phyloP scores from a whole-genome alignment of 92 coral and sea anemone species.

The Isaurus tuberculatus region DNA sequence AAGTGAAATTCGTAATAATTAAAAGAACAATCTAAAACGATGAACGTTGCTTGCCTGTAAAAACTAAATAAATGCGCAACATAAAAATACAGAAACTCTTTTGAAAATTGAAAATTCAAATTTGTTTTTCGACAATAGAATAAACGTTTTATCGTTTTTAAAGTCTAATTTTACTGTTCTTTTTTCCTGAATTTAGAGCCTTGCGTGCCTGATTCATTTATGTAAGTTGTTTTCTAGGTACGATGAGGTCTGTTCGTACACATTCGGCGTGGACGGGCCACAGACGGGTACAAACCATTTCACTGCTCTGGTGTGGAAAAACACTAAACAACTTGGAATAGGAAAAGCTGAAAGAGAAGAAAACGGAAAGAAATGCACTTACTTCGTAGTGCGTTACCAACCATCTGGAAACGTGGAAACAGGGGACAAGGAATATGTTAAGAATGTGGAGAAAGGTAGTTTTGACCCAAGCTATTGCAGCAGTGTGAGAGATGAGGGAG shows the following conservation, averaged over 20 bases:
- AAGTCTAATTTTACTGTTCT: no score
- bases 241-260: conserved; percentile 86
- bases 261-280: conserved; percentile 67
- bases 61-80: no score
- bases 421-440: conserved; percentile 58
- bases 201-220: no score
- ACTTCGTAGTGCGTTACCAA: conserved; percentile 82
- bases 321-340: conserved; percentile 78
- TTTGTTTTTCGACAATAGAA: no score
- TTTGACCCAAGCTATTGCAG: conserved; percentile 74
- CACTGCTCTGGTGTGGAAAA: conserved; percentile 87
- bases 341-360: conserved; percentile 75
- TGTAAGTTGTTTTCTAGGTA: conserved; percentile 66
- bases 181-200: no score
- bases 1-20: no score
- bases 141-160: no score
- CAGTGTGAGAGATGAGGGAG: conserved; percentile 57
- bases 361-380: conserved; percentile 69
- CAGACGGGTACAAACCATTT: conserved; percentile 77
- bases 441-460: conserved; percentile 71
- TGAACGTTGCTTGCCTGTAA: no score
- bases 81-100: no score
- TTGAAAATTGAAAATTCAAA: no score
- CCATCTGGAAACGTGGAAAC: conserved; percentile 82
- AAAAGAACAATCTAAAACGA: no score